phyloP scores from a whole-genome alignment of 2,797 vertebrate species.

The Coranthus polyacanthus region DNA sequence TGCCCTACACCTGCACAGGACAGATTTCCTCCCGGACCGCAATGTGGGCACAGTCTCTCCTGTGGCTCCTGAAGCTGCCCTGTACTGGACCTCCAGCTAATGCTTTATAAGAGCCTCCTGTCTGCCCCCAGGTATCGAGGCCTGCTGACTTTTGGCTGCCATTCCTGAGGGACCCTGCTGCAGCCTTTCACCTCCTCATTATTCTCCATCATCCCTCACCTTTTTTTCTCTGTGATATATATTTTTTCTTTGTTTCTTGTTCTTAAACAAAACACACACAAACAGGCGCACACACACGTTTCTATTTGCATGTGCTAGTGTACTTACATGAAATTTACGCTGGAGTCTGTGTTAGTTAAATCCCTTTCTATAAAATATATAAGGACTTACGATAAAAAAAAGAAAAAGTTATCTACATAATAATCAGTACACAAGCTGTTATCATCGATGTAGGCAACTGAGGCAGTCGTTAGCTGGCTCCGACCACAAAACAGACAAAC shows the following conservation, averaged over 20 bases:
- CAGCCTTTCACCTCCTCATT: not conserved
- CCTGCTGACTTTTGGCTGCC: conserved; percentile 5
- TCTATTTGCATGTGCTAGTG: no score
- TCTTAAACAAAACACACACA: not conserved
- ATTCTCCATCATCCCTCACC: conserved; percentile 5
- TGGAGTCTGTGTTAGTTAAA: no score
- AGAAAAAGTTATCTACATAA: no score
- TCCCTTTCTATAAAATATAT: no score
- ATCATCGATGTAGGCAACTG: no score
- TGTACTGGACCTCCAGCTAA: conserved; percentile 12
- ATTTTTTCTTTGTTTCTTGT: conserved; percentile 1
- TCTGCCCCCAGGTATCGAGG: not conserved
- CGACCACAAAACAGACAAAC: no score
- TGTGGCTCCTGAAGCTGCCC: conserved; percentile 13
- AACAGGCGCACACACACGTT: no score
- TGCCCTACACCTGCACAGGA: conserved; percentile 12
- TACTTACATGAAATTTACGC: no score
- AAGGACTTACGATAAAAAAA: no score
- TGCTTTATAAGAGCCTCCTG: not conserved
- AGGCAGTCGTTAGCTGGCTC: no score
- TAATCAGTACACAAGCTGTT: no score
- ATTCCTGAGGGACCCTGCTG: not conserved
- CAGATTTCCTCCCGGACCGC: conserved; percentile 3
- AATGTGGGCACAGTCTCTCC: conserved; percentile 7
- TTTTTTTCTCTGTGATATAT: not conserved